Evolutionary conservation across 2,113 vertebrate species (phyloP).

Genomic region (Rafetus swinhoei): DNA sequence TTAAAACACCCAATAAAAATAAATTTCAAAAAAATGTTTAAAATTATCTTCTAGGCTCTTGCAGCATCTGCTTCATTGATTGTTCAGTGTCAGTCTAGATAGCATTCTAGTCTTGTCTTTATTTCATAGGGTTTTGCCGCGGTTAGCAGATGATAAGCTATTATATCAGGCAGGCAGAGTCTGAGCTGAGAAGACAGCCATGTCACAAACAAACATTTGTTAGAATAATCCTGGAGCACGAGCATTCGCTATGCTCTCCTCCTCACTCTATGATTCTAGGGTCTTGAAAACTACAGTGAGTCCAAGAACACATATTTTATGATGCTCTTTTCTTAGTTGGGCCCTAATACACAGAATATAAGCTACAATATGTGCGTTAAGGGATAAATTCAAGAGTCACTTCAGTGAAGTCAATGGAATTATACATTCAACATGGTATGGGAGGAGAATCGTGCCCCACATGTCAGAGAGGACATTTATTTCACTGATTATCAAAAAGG

Average conservation of each 20-base stretch:
- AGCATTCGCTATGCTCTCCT: background rate
- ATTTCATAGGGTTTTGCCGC: slow-evolving; percentile 28
- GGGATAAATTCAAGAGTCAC: background rate
- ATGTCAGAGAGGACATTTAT: background rate
- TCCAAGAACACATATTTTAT: slow-evolving; percentile 3
- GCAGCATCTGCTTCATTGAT: slow-evolving; percentile 54
- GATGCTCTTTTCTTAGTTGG: background rate
- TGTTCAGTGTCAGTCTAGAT: slow-evolving; percentile 42
- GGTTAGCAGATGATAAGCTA: slow-evolving; percentile 59
- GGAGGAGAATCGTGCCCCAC: background rate
- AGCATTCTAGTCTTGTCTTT: slow-evolving; percentile 39
- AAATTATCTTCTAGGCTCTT: slow-evolving; percentile 13
- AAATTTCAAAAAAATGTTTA: background rate
- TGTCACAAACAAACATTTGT: slow-evolving; percentile 44
- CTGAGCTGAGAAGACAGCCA: slow-evolving; percentile 46
- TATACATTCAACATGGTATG: background rate
- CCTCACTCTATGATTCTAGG: slow-evolving; percentile 5
- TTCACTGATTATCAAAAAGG: background rate
- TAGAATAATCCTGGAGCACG: background rate
- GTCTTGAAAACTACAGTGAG: background rate
- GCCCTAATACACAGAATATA: background rate
- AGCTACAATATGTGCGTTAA: background rate
- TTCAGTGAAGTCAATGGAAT: background rate
- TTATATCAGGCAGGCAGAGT: slow-evolving; percentile 9
- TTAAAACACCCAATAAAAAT: slow-evolving; percentile 4